A percentile compares a stretch with the other conserved stretches of the same genome.
Conservation (phyloP, 2,113 vertebrate species). For the Panurus biarmicus region DNA sequence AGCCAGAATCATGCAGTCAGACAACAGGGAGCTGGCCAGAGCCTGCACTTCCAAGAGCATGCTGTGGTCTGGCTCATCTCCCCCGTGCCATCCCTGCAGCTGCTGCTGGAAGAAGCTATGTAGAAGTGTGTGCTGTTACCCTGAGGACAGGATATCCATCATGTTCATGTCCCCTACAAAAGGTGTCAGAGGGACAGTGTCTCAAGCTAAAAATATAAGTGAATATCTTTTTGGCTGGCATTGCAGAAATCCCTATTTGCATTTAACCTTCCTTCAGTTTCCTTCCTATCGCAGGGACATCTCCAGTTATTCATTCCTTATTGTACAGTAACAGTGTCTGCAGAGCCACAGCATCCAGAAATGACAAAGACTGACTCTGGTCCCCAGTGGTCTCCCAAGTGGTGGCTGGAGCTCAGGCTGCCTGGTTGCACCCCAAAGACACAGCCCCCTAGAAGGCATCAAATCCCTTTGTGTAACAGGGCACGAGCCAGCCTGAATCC, state of each 20-base stretch:
- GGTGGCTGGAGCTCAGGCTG: not conserved
- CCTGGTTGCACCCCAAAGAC: not conserved
- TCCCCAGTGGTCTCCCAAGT: not conserved
- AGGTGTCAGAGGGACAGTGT: not conserved
- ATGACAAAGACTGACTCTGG: not conserved
- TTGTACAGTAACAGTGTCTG: not conserved
- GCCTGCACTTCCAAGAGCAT: not conserved
- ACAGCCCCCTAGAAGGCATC: not conserved
- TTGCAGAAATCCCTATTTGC: not conserved
- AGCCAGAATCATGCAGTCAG: conserved; percentile 21
- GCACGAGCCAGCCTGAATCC: not conserved
- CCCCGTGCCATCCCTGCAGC: not conserved
- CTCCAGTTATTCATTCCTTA: not conserved
- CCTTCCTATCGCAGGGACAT: not conserved
- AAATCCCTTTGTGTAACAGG: not conserved
- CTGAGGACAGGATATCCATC: not conserved
- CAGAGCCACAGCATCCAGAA: not conserved
- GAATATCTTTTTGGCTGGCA: not conserved
- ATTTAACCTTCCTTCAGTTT: not conserved
- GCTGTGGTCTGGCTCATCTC: not conserved
- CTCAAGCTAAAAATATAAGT: not conserved
- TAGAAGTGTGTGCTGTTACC: not conserved
- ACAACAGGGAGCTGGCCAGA: conserved; percentile 1
- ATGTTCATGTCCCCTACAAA: not conserved
- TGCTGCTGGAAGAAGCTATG: not conserved